Evolutionary conservation across 2,113 vertebrate genomes (phyloP).

Genomic region (Sclerurus mexicanus): DNA sequence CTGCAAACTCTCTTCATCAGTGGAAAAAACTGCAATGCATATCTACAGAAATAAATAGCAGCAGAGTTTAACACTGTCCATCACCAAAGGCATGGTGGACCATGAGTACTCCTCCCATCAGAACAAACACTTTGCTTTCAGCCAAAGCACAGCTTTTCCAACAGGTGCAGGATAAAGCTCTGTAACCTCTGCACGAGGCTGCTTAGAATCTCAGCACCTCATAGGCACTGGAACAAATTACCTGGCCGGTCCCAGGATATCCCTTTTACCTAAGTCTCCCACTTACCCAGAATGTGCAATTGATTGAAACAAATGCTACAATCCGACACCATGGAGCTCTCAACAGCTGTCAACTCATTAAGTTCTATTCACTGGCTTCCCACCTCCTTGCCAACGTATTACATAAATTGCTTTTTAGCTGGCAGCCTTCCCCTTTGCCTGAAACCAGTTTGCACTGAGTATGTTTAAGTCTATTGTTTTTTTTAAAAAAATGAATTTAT

Average conservation of each 20-base stretch:
- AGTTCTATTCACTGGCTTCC: constrained; percentile 24
- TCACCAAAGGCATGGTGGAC: background rate
- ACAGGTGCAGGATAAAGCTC: background rate
- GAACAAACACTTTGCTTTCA: background rate
- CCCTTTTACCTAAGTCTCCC: background rate
- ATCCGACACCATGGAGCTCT: background rate
- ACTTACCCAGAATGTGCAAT: background rate
- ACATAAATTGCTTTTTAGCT: constrained; percentile 45
- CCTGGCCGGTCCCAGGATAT: background rate
- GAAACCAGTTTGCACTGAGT: constrained; percentile 29
- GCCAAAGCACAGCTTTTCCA: background rate
- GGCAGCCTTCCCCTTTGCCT: background rate
- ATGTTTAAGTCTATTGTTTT: background rate
- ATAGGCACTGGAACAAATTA: background rate
- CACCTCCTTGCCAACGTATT: background rate
- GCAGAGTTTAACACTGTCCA: background rate
- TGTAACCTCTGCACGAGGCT: background rate
- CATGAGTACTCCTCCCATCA: background rate
- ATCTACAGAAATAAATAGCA: background rate
- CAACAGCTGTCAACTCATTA: constrained; percentile 42
- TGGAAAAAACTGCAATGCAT: background rate
- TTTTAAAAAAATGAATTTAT: background rate
- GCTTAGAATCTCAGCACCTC: background rate
- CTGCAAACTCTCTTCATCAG: background rate
- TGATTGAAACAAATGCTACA: constrained; percentile 8